Evolutionary conservation across 2,888 invertebrate genomes (phyloP).

Genomic region (Caenorhabditis doughertyi): DNA sequence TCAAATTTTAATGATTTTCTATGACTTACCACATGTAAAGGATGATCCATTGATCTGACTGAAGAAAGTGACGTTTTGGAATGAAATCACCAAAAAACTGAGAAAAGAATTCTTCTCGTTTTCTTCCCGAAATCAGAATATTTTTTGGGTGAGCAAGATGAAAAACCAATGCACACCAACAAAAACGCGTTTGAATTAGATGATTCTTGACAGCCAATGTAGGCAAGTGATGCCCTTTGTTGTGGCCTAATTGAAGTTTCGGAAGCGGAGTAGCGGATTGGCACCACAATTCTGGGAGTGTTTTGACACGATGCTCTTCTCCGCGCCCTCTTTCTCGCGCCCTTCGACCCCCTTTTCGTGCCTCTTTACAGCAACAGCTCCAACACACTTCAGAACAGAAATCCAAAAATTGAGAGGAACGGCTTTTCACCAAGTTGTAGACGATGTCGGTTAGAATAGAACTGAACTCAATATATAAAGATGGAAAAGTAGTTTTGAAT

Average conservation of each 20-base stretch:
- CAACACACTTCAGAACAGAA: slow-evolving; percentile 45
- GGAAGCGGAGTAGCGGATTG: slow-evolving; percentile 58
- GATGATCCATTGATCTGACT: slow-evolving; percentile 31
- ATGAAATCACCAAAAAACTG: slow-evolving; percentile 13
- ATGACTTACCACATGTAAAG: slow-evolving; percentile 41
- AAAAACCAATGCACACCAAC: slow-evolving; percentile 24
- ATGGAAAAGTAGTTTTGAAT: neutral
- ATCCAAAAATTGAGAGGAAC: neutral
- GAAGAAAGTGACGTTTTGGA: slow-evolving; percentile 16
- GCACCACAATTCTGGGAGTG: slow-evolving; percentile 54
- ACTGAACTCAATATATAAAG: slow-evolving; percentile 16
- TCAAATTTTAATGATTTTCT: neutral
- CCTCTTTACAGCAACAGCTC: slow-evolving; percentile 24
- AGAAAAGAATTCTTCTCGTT: neutral
- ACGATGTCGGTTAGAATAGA: slow-evolving; percentile 21
- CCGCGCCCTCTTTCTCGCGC: slow-evolving; percentile 11
- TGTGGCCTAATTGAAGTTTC: slow-evolving; percentile 63
- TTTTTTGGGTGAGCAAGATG: slow-evolving; percentile 11
- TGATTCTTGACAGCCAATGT: slow-evolving; percentile 43
- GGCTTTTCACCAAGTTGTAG: slow-evolving; percentile 25
- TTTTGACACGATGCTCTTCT: slow-evolving; percentile 54
- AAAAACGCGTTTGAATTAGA: slow-evolving; percentile 42
- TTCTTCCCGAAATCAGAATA: slow-evolving; percentile 5
- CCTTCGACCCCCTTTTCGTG: slow-evolving; percentile 15
- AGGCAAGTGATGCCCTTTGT: slow-evolving; percentile 59